Evolutionary conservation across 2,888 invertebrate species (phyloP).

Genomic region (Ephialtes manifestator): DNA sequence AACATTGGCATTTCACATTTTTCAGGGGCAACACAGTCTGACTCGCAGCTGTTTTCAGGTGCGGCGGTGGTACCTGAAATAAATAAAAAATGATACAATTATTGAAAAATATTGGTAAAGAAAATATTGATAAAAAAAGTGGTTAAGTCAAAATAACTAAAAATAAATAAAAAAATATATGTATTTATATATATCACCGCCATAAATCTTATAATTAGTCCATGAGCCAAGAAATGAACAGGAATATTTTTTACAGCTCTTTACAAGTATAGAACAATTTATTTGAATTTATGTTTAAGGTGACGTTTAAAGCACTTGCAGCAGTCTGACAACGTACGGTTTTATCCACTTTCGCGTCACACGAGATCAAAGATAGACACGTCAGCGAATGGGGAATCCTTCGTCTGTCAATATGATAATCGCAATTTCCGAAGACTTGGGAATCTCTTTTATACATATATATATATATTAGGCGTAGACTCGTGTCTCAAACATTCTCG

Average conservation of each 20-base stretch:
- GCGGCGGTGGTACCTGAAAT: slow-evolving; percentile 39
- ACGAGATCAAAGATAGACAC: slow-evolving; percentile 29
- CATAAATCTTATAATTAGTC: background rate
- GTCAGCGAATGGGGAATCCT: slow-evolving; percentile 5
- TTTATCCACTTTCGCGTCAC: slow-evolving; percentile 40
- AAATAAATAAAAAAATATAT: background rate
- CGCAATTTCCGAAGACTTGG: background rate
- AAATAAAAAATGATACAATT: slow-evolving; percentile 10
- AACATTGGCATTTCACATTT: slow-evolving; percentile 60
- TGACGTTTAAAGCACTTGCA: slow-evolving; percentile 1
- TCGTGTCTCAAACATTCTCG: slow-evolving; percentile 15
- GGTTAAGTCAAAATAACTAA: background rate
- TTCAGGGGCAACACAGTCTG: slow-evolving; percentile 67
- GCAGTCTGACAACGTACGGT: slow-evolving; percentile 26
- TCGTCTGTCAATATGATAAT: slow-evolving; percentile 19
- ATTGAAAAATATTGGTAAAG: background rate
- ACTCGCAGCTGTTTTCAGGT: slow-evolving; percentile 56
- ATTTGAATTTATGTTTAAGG: background rate
- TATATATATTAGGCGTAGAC: background rate
- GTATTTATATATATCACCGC: background rate
- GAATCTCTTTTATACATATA: background rate
- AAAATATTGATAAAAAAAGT: background rate
- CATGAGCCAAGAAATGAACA: too few species aligned
- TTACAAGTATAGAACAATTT: background rate
- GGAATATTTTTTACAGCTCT: too few species aligned